Evolutionary conservation across 2,113 vertebrate genomes (phyloP), one percentile per base, ranked within the genome.

Genomic region (Hyaena hyaena): DNA sequence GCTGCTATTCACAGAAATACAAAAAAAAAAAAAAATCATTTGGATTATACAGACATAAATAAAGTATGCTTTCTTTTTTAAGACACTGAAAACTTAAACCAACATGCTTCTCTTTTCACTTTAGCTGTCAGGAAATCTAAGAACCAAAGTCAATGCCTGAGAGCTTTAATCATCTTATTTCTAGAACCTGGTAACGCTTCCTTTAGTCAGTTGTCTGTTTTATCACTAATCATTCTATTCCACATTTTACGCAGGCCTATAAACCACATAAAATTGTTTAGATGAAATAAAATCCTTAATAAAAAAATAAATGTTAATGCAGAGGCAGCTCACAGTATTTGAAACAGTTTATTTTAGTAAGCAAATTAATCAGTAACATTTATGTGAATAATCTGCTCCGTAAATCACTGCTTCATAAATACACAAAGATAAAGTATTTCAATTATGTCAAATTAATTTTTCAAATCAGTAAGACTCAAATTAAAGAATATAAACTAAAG

Each of bases 51-150:
- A 83, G n/a, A 81, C 45, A 95, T 77, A 79, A 65, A n/a, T 53
- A 89, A 69, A 63, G 19, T 50, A 53, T 53, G n/a, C 50, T 89
- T 95, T 90, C 33, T 80, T 73, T 94, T 87, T 55, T 63, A 94
- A 89, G 69, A 90, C 21, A 96, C 12, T 50, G 84, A 88, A 90
- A 88, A 94, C 63, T 5, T 90, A 95, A 84, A n/a, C 33, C 31
- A 96, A 45, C n/a, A 79, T 68, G 45, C 45, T 85, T 95, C 88
- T 86, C 50, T 92, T 77, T 97, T 93, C 35, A 96, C 45, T 53
- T 96, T 76, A 85, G 48, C 61, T 76, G 31, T 16, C 11, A 95
- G 53, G 96, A 96, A 97, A 97, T 82, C 74, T 93, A 96, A 93
- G 97, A 96, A 96, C 48, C 28, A 85, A 93, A 95, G 96, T 92